Evolutionary conservation across 2,113 vertebrate species (phyloP), one percentile per base, ranked within the genome.

Genomic region (Anolis carolinensis): DNA sequence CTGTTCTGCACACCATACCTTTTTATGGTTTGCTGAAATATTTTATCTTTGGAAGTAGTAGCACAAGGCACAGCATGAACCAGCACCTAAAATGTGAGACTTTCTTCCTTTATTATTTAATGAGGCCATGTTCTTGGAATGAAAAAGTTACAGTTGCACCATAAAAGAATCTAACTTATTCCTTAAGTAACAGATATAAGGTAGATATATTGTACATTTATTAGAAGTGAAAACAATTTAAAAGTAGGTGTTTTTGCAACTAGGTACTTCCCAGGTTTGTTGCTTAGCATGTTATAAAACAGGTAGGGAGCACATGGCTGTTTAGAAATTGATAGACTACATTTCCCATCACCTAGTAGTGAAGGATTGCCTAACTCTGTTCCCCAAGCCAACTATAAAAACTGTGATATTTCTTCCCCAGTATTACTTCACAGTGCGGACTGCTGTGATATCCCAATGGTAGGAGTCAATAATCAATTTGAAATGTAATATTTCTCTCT

Each of bases 401-500:
- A 59, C 14, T 16, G 55, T 59, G 55, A 59, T 59, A 59, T 3
- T 59, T 18, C 55, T 59, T 59, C 18, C 18, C 55, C 18, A 44
- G 39, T 44, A 44, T 44, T 44, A 44, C 5, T 44, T 44, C 39
- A 44, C 39, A 44, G 39, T 44, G 39, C 5, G 39, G 39, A 44
- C 39, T 5, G 39, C 39, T 44, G 39, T 44, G 39, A 44, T 44
- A 44, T 44, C 39, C 2, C 39, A 44, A 44, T 44, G 5, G 39
- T 5, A 44, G 39, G 39, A 44, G 39, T 5, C 39, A 44, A 44
- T 44, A 44, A 44, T 44, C 39, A 44, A 44, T 44, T 44, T 44
- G 39, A 44, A 44, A 52, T 13, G 87, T 72, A 88, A 87, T 30
- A 36, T 77, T 89, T 13, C 85, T 84, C 86, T 88, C 48, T 59